Percentiles rank a stretch among this genome's conserved stretches.
phyloP scores from a whole-genome alignment of 2,797 vertebrate genomes.

The Adrianichthys oophorus region DNA sequence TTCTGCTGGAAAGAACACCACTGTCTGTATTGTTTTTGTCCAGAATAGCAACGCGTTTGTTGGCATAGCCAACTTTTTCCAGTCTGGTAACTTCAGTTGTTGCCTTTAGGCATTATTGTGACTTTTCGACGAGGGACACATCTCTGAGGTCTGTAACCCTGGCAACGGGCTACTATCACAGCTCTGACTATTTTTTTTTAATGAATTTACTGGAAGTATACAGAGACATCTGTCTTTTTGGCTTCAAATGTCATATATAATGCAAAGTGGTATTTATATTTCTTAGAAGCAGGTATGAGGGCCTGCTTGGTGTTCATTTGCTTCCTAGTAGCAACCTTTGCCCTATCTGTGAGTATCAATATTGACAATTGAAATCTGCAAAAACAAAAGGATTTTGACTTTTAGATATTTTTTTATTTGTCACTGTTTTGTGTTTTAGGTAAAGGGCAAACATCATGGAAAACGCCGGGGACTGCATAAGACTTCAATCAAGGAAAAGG shows the following conservation, averaged over 20 bases:
- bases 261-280: slow-evolving; percentile 17
- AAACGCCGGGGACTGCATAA: slow-evolving; percentile 61
- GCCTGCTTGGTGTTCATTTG: slow-evolving; percentile 58
- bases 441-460: slow-evolving; percentile 68
- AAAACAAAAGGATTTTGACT: neutral
- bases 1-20: slow-evolving; percentile 40
- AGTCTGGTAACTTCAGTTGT: slow-evolving; percentile 80
- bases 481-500: slow-evolving; percentile 64
- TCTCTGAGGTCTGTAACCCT: slow-evolving; percentile 60
- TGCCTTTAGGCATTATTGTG: slow-evolving; percentile 77
- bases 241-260: slow-evolving; percentile 20
- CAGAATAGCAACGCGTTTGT: slow-evolving; percentile 71
- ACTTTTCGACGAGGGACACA: slow-evolving; percentile 68
- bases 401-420: neutral
- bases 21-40: slow-evolving; percentile 62
- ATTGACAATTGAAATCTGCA: neutral
- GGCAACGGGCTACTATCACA: slow-evolving; percentile 56
- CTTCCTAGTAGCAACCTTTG: slow-evolving; percentile 67
- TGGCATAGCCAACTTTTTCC: slow-evolving; percentile 78
- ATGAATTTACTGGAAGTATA: slow-evolving; percentile 55
- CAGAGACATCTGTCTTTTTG: slow-evolving; percentile 50
- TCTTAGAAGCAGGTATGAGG: slow-evolving; percentile 69
- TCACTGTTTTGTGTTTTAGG: slow-evolving; percentile 48
- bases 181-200: slow-evolving; percentile 20
- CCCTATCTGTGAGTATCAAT: slow-evolving; percentile 68